Evolutionary conservation across 1,140 invertebrate genomes (phyloP).

Genomic region (Lerema accius): DNA sequence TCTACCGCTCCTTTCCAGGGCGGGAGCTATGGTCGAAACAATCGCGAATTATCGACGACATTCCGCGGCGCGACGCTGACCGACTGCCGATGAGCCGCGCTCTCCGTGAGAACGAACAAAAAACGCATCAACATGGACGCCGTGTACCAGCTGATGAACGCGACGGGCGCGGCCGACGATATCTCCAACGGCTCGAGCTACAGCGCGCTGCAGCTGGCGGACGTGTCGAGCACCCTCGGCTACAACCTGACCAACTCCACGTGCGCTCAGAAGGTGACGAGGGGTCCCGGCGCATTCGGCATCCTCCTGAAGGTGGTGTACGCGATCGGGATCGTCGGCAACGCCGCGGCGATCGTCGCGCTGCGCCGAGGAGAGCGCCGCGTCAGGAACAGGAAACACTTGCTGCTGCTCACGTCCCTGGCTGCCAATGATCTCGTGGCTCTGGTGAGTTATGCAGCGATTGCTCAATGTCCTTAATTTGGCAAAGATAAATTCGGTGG

Average conservation of each 20-base stretch:
- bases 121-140: slow-evolving; percentile 30
- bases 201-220: background rate
- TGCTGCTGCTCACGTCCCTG: slow-evolving; percentile 89
- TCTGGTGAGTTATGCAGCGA: slow-evolving; percentile 82
- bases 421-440: slow-evolving; percentile 91
- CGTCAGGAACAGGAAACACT: slow-evolving; percentile 90
- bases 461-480: no score
- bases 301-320: slow-evolving; percentile 64
- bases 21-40: slow-evolving; percentile 24
- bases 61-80: slow-evolving; percentile 28
- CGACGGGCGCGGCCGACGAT: background rate
- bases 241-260: slow-evolving; percentile 10
- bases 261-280: background rate
- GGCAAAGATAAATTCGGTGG: no score
- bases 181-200: background rate
- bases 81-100: slow-evolving; percentile 23
- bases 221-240: background rate
- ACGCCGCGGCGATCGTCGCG: slow-evolving; percentile 68
- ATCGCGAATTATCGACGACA: slow-evolving; percentile 34
- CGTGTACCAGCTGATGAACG: no score
- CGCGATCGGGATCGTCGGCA: slow-evolving; percentile 71
- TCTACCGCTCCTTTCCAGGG: slow-evolving; percentile 21
- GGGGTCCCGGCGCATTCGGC: background rate
- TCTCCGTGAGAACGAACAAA: slow-evolving; percentile 16
- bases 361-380: slow-evolving; percentile 80